Conservation (phyloP, 1,140 invertebrate species). For the Temnothorax nylanderi region DNA sequence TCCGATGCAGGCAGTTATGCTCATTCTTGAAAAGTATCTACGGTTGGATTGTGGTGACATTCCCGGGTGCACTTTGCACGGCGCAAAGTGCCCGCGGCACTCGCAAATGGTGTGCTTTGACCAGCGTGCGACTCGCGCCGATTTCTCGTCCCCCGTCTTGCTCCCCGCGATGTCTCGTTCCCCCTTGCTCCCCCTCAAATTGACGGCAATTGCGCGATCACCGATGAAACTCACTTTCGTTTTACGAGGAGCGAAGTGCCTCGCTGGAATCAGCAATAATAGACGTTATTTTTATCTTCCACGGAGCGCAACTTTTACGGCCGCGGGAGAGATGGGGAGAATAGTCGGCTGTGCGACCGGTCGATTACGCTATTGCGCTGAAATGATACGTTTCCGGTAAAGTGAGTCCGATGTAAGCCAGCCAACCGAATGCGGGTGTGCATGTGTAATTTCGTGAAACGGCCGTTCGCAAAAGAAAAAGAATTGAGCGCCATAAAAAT, state of each 20-base stretch:
- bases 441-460: slow-evolving; percentile 32
- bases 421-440: not conserved
- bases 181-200: not conserved
- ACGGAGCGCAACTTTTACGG: slow-evolving; percentile 61
- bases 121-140: slow-evolving; percentile 30
- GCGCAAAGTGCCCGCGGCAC: slow-evolving; percentile 23
- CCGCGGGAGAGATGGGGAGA: not conserved
- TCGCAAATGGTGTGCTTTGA: slow-evolving; percentile 54
- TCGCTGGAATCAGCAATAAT: slow-evolving; percentile 55
- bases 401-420: slow-evolving; percentile 3
- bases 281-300: slow-evolving; percentile 29
- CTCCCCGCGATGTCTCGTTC: slow-evolving; percentile 4
- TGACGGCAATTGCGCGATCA: slow-evolving; percentile 51
- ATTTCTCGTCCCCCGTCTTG: slow-evolving; percentile 11
- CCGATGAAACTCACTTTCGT: slow-evolving; percentile 59
- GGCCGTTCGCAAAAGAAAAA: not conserved
- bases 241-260: slow-evolving; percentile 69
- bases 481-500: not conserved
- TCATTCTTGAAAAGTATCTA: not conserved
- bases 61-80: slow-evolving; percentile 30
- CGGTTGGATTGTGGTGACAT: slow-evolving; percentile 45
- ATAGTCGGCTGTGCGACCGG: slow-evolving; percentile 15
- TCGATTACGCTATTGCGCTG: slow-evolving; percentile 22
- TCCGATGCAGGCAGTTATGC: not conserved
- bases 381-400: slow-evolving; percentile 53